Conservation (phyloP, 1,140 invertebrate species). For the Drosophila subobscura region DNA sequence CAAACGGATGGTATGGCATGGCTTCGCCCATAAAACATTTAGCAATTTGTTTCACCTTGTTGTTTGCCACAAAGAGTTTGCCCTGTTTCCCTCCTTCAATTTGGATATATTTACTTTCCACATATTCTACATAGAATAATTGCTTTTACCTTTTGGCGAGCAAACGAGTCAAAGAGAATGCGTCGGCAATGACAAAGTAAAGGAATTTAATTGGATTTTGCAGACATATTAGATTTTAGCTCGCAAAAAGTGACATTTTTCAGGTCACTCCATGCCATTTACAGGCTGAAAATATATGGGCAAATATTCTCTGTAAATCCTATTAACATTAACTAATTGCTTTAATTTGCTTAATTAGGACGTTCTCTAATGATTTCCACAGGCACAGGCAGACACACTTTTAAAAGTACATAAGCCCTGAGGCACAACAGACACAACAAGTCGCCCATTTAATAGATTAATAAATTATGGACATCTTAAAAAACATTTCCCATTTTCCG, state of each 20-base stretch:
- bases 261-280: no score
- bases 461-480: conserved; percentile 50
- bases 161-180: neutral
- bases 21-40: conserved; percentile 31
- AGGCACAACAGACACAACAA: conserved; percentile 6
- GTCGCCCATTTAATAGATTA: conserved; percentile 48
- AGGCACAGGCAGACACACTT: neutral
- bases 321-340: no score
- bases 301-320: no score
- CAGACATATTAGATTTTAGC: no score
- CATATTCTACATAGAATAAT: conserved; percentile 29
- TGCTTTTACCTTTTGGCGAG: conserved; percentile 20
- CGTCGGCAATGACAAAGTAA: neutral
- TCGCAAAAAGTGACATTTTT: no score
- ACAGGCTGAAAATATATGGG: no score
- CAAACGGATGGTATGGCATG: conserved; percentile 15
- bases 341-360: no score
- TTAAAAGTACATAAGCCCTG: conserved; percentile 19
- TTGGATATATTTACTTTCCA: conserved; percentile 11
- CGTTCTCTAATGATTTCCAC: no score
- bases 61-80: conserved; percentile 30
- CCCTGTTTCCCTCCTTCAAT: neutral
- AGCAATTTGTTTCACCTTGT: conserved; percentile 51
- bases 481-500: conserved; percentile 37
- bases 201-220: neutral